Percentiles rank a stretch among this genome's conserved stretches.
These are phyloP conservation scores for Sinocyclocheilus anshuiensis DNA, from an alignment of 2,113 vertebrate genomes.

Conservation along the genomic window DNA sequence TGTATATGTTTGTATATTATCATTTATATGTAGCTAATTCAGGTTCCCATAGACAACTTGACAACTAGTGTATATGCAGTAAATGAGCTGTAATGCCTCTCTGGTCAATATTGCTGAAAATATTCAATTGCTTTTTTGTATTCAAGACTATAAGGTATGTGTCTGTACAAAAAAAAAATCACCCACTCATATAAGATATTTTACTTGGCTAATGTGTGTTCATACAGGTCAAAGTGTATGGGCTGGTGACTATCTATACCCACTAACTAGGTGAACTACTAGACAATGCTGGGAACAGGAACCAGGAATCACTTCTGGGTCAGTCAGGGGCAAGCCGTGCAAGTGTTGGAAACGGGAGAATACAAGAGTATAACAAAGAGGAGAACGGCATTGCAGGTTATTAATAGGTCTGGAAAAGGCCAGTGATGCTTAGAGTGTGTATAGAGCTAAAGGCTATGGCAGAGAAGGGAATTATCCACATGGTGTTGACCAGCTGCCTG, in stretches of 20 bases:
- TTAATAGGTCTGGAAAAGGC: conserved; percentile 68
- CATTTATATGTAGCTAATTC: neutral
- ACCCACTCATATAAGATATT: neutral
- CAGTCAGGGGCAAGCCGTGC: neutral
- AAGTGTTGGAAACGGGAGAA: conserved; percentile 21
- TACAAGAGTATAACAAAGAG: conserved; percentile 30
- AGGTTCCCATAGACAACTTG: neutral
- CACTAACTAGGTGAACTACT: neutral
- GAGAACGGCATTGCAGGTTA: conserved; percentile 38
- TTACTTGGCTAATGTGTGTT: neutral
- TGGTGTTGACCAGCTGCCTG: conserved; percentile 26
- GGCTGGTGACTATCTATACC: neutral
- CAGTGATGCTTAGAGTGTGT: conserved; percentile 61
- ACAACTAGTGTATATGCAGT: neutral
- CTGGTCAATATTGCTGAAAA: neutral
- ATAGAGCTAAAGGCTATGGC: conserved; percentile 32
- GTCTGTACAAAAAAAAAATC: no score
- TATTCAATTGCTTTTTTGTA: neutral
- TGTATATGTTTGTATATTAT: neutral
- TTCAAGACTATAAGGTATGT: neutral
- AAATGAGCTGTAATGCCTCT: neutral
- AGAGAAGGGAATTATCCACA: conserved; percentile 24
- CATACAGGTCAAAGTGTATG: neutral
- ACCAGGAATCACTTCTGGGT: neutral
- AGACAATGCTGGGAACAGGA: neutral